Conservation (phyloP, 2,888 invertebrate species). For the Aphodius sticticus region DNA sequence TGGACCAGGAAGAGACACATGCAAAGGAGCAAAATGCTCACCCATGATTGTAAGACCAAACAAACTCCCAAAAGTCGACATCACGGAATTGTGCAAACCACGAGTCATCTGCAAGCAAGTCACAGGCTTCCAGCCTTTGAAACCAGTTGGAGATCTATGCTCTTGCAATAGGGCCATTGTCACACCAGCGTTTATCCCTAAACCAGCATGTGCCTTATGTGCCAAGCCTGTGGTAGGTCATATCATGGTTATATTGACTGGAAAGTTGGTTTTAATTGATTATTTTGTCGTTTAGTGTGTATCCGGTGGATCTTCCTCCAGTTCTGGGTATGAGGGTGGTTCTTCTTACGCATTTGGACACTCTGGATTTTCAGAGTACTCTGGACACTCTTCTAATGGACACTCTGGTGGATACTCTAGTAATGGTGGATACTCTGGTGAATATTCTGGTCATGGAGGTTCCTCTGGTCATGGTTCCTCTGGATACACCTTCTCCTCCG, state of each 20-base stretch:
- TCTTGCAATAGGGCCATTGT: conserved; percentile 53
- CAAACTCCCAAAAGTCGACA: conserved; percentile 45
- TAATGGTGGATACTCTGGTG: no score
- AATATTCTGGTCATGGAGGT: no score
- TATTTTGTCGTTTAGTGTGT: neutral
- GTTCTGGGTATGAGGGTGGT: neutral
- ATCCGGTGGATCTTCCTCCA: neutral
- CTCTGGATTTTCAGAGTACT: no score
- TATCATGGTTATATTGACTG: neutral
- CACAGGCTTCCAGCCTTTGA: conserved; percentile 40
- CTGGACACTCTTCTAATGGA: no score
- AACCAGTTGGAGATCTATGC: conserved; percentile 52
- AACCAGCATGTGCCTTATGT: conserved; percentile 48
- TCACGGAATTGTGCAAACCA: conserved; percentile 39
- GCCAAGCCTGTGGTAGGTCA: conserved; percentile 7
- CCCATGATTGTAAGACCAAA: conserved; percentile 54
- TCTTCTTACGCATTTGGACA: no score
- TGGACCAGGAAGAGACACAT: conserved; percentile 49
- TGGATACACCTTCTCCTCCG: neutral
- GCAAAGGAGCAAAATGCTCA: conserved; percentile 40
- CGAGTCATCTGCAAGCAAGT: conserved; percentile 44
- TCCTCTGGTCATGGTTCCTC: no score
- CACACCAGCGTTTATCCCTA: conserved; percentile 54
- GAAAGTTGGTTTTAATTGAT: neutral
- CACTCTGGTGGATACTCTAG: no score